Evolutionary conservation across 2,113 vertebrate species (phyloP).

Genomic region (Pelodiscus sinensis): DNA sequence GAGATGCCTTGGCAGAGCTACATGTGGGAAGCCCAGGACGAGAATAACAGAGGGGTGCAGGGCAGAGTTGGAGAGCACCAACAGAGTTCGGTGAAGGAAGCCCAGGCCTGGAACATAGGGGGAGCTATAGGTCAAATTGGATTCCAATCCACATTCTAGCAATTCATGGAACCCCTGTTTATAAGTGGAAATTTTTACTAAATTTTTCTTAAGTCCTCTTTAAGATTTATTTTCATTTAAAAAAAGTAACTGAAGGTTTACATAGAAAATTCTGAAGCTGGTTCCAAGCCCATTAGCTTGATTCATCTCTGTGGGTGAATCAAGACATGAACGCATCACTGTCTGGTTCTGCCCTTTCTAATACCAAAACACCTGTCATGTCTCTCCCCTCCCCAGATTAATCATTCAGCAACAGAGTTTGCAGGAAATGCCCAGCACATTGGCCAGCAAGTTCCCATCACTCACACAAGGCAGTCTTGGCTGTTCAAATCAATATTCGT

Average conservation of each 20-base stretch:
- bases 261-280: constrained; percentile 1
- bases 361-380: neutral
- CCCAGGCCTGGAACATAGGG: neutral
- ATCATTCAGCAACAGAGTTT: constrained; percentile 30
- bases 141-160: neutral
- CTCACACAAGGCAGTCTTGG: constrained; percentile 56
- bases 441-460: constrained; percentile 41
- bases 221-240: neutral
- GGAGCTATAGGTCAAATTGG: neutral
- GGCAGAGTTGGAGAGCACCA: neutral
- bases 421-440: neutral
- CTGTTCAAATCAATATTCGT: constrained; percentile 78
- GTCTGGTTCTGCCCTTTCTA: neutral
- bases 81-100: neutral
- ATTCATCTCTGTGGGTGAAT: neutral
- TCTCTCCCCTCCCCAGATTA: neutral
- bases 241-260: neutral
- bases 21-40: neutral
- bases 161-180: neutral
- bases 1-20: neutral
- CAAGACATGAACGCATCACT: neutral
- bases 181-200: neutral
- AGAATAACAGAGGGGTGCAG: neutral
- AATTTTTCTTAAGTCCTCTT: neutral
- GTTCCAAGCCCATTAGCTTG: neutral